These are phyloP conservation scores for Pandion haliaetus DNA, from an alignment of 2,113 vertebrate genomes.

Conservation along the genomic window DNA sequence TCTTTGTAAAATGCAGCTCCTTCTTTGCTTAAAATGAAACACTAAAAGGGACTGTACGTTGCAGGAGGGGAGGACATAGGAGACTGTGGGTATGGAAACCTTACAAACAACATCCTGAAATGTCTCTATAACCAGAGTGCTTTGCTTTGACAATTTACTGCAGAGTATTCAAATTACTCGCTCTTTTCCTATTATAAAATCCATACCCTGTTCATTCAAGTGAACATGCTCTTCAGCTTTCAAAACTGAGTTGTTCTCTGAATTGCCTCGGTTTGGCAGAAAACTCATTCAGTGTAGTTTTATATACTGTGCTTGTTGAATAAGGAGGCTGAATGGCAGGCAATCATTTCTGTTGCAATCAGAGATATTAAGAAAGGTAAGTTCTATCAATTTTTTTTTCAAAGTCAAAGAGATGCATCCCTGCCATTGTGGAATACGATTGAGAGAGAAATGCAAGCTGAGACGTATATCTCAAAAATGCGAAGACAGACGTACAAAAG, in stretches of 20 bases:
- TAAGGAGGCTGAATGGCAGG: neutral
- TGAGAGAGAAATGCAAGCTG: neutral
- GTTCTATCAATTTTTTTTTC: neutral
- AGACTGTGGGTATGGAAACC: neutral
- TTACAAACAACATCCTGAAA: neutral
- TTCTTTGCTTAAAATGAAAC: neutral
- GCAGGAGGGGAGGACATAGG: neutral
- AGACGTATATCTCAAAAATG: fast-evolving
- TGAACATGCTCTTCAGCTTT: neutral
- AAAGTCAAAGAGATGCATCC: neutral
- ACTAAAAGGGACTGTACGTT: neutral
- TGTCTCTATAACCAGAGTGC: neutral
- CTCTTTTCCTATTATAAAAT: neutral
- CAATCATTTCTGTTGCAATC: neutral
- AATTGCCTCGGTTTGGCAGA: neutral
- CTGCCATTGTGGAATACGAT: neutral
- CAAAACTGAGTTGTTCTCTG: neutral
- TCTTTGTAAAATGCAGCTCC: neutral
- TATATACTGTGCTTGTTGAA: neutral
- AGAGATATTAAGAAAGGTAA: neutral
- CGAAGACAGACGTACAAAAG: neutral
- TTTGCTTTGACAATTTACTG: conserved; percentile 21
- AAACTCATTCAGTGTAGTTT: neutral
- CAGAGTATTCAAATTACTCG: neutral
- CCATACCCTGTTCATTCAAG: neutral